Percentiles rank a stretch among this genome's conserved stretches.
phyloP scores from a whole-genome alignment of 2,888 invertebrate species.

The Sisyra nigra region DNA sequence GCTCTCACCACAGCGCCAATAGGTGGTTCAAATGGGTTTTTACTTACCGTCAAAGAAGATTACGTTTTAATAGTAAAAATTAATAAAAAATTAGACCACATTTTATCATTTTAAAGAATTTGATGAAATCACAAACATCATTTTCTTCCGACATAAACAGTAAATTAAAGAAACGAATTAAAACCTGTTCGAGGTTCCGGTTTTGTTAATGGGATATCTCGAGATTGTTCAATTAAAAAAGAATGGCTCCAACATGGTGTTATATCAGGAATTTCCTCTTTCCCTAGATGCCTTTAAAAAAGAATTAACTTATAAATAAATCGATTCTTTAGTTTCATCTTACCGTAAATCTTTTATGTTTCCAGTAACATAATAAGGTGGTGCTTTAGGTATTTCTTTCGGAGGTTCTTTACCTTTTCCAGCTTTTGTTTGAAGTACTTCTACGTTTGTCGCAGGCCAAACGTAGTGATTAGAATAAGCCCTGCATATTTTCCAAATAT shows the following conservation, averaged over 20 bases:
- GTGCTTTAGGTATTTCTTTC: too few relatives aligned
- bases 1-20: too few relatives aligned
- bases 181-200: slow-evolving; percentile 14
- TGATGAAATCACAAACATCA: too few relatives aligned
- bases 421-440: background rate
- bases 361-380: too few relatives aligned
- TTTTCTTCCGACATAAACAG: too few relatives aligned
- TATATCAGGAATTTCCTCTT: slow-evolving; percentile 18
- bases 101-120: too few relatives aligned
- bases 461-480: slow-evolving; percentile 18
- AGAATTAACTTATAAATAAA: background rate
- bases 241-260: slow-evolving; percentile 23
- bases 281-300: background rate
- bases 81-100: too few relatives aligned
- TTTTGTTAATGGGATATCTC: slow-evolving; percentile 24
- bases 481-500: slow-evolving; percentile 20
- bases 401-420: slow-evolving; percentile 3
- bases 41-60: too few relatives aligned
- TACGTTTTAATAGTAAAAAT: too few relatives aligned
- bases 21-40: too few relatives aligned
- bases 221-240: slow-evolving; percentile 23
- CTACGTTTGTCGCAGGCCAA: slow-evolving; percentile 14
- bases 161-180: too few relatives aligned
- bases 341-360: too few relatives aligned
- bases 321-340: background rate